Evolutionary conservation across 2,113 vertebrate species (phyloP).

Genomic region (Nycticorax nycticorax): DNA sequence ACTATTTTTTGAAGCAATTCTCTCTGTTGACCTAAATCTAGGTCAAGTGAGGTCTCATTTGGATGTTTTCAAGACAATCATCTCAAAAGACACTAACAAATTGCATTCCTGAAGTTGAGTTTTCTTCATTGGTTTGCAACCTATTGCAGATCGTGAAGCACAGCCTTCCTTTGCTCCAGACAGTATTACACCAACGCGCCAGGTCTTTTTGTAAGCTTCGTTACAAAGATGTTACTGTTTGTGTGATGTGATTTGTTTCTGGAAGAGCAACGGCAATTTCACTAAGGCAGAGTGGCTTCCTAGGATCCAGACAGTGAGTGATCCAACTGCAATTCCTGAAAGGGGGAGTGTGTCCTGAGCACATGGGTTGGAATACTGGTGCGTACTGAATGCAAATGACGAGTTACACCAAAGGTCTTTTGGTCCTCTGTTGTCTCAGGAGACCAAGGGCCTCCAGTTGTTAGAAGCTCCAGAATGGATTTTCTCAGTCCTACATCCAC

Average conservation of each 20-base stretch:
- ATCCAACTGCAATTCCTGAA: not conserved
- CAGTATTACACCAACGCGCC: not conserved
- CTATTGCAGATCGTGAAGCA: not conserved
- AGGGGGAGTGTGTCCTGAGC: not conserved
- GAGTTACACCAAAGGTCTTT: not conserved
- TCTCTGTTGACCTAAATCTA: not conserved
- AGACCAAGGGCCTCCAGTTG: not conserved
- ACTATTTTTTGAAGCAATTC: not conserved
- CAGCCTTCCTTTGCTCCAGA: not conserved
- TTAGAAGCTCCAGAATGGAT: not conserved
- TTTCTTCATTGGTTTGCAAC: not conserved
- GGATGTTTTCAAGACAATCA: not conserved
- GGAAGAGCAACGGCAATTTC: not conserved
- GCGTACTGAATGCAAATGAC: not conserved
- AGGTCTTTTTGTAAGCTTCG: not conserved
- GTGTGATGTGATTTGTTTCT: not conserved
- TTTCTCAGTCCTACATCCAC: not conserved
- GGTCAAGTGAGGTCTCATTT: not conserved
- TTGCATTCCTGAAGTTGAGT: not conserved
- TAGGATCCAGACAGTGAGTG: not conserved
- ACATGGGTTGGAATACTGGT: not conserved
- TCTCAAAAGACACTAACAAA: not conserved
- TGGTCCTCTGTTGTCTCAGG: not conserved
- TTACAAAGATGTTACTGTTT: not conserved
- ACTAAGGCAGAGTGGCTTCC: not conserved